A percentile compares a stretch with the other conserved stretches of the same genome.
Evolutionary conservation across 2,888 invertebrate species (phyloP).

Genomic region (Eulithis prunata): DNA sequence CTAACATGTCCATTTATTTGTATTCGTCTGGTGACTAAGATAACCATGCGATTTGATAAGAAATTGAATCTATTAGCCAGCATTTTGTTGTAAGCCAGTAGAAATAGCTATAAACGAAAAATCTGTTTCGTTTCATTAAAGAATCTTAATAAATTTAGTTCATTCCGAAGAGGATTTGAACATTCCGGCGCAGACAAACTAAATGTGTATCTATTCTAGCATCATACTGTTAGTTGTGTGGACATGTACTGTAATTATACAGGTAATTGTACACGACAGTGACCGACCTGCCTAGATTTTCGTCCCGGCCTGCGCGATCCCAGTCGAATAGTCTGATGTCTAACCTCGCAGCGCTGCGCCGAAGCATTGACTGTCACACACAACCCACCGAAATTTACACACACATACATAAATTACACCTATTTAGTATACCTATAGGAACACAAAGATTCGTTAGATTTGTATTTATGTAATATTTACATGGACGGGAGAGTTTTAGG

Average conservation of each 20-base stretch:
- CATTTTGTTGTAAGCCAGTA: too few relatives aligned
- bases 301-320: constrained; percentile 96
- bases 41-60: too few relatives aligned
- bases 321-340: constrained; percentile 92
- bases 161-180: constrained; percentile 26
- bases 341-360: constrained; percentile 61
- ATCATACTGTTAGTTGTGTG: constrained; percentile 41
- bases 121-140: neutral
- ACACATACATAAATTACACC: constrained; percentile 42
- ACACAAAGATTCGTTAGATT: neutral
- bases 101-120: neutral
- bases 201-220: constrained; percentile 33
- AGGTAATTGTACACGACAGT: constrained; percentile 39
- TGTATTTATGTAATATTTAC: constrained; percentile 11
- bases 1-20: neutral
- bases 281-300: constrained; percentile 95
- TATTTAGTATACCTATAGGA: constrained; percentile 4
- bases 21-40: too few relatives aligned
- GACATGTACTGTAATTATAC: constrained; percentile 37
- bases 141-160: neutral
- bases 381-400: constrained; percentile 67
- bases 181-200: constrained; percentile 24
- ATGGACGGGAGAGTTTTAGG: constrained; percentile 3
- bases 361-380: constrained; percentile 75
- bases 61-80: too few relatives aligned